Evolutionary conservation across 2,113 vertebrate genomes (phyloP), one percentile per base, ranked within the genome.

Genomic region (Malurus melanocephalus): DNA sequence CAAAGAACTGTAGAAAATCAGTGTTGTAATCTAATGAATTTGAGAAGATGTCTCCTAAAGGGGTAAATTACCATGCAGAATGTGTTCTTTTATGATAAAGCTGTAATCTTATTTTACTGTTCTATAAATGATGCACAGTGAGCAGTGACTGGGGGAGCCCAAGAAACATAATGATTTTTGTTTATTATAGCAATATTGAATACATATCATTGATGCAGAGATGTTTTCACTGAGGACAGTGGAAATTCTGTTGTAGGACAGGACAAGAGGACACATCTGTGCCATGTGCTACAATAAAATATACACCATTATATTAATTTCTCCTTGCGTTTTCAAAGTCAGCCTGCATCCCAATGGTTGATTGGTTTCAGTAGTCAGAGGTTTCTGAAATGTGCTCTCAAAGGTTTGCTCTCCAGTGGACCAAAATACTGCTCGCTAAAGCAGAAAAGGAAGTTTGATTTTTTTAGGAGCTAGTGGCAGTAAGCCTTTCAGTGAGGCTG

Each of bases 51-150:
- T 81, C 74, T 95, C 69, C 87, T 86, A 81, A 81, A 95, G 80
- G 73, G 66, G 71, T 90, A 79, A 84, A 94, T 94, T 92, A 81
- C 62, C 51, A 55, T 81, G 76, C 76, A 90, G 51, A 80, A 83
- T 62, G 23, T 86, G 49, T 64, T 88, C 65, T 78, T 94, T 86
- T 78, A 86, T 72, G 86, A 79, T 88, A 76, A 94, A 92, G 61
- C 38, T 84, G 55, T 90, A 84, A 93, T 92, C 79, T 90, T 81
- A 80, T 91, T 95, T 92, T 81, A 88, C 77, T 88, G 23, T 83
- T 94, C 28, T 78, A 27, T 69, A 91, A 88, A 92, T 72, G 61
- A 65, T 89, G 33, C 83, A 79, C 66, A 86, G 77, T 79, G 62
- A 95, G 65, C 69, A 6, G 13, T 75, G 69, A 78, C 38, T 55